Conservation (phyloP, 2,797 vertebrate genomes). For the Balearica regulorum region DNA sequence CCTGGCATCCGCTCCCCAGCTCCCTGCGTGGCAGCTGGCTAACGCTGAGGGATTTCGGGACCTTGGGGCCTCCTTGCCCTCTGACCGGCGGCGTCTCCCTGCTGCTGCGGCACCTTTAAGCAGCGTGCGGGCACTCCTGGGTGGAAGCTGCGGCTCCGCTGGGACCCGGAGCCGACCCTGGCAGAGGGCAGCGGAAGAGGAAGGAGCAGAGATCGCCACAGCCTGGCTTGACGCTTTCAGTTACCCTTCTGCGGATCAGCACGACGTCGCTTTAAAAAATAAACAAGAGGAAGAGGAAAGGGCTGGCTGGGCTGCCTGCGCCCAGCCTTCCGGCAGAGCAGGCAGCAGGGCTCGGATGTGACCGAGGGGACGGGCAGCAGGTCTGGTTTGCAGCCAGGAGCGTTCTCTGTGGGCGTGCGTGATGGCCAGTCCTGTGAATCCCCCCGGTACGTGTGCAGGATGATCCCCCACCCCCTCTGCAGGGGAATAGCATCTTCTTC, state of each 20-base stretch:
- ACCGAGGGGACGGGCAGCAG: rapidly evolving
- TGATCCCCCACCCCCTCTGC: background rate
- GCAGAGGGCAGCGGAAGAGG: background rate
- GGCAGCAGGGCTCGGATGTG: background rate
- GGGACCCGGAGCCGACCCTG: background rate
- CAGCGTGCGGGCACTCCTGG: rapidly evolving
- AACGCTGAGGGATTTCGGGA: background rate
- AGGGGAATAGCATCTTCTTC: rapidly evolving
- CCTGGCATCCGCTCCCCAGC: background rate
- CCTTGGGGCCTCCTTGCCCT: background rate
- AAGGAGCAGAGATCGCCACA: background rate
- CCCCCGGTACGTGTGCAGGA: background rate
- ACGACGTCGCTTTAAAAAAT: background rate
- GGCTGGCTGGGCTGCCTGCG: background rate
- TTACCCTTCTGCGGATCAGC: background rate
- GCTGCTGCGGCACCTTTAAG: background rate
- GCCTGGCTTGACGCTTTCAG: rapidly evolving
- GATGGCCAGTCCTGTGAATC: background rate
- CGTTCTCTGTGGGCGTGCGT: rapidly evolving
- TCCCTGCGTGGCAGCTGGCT: background rate
- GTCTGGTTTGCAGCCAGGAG: background rate
- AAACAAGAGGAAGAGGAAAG: background rate
- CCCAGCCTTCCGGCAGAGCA: rapidly evolving
- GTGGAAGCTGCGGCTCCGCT: rapidly evolving
- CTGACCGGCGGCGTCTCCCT: rapidly evolving